These are phyloP conservation scores for Uloborus plumipes DNA, from an alignment of 2,888 invertebrate genomes.

Conservation along the genomic window DNA sequence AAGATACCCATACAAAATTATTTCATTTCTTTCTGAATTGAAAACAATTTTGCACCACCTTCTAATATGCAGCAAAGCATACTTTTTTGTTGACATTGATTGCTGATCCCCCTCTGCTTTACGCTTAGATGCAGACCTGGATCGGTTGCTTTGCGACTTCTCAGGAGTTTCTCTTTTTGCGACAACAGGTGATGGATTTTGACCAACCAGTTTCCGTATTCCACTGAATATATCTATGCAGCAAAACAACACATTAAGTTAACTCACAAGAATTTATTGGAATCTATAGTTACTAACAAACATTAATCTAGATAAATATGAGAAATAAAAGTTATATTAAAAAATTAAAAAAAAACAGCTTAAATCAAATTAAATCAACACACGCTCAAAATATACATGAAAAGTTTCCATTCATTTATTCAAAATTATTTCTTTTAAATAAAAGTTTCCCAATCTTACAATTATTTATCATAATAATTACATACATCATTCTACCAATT, in stretches of 20 bases:
- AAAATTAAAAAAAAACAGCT: too few relatives aligned
- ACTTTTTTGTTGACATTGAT: conserved; percentile 52
- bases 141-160: background rate
- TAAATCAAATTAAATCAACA: too few relatives aligned
- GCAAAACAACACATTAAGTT: conserved; percentile 64
- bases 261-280: background rate
- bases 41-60: background rate
- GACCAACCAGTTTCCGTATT: conserved; percentile 82
- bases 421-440: too few relatives aligned
- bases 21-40: background rate
- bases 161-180: conserved; percentile 5
- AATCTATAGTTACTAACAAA: too few relatives aligned
- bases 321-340: too few relatives aligned
- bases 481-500: too few relatives aligned
- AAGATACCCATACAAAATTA: background rate
- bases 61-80: conserved; percentile 21
- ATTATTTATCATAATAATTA: too few relatives aligned
- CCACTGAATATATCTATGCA: conserved; percentile 82
- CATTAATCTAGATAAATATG: too few relatives aligned
- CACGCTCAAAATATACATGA: too few relatives aligned
- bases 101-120: conserved; percentile 73
- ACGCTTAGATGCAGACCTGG: conserved; percentile 68
- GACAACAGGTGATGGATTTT: conserved; percentile 21
- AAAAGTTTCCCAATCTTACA: too few relatives aligned
- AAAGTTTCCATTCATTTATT: too few relatives aligned